Conservation (phyloP, 2,797 vertebrate genomes). For the Rousettus madagascariensis region DNA sequence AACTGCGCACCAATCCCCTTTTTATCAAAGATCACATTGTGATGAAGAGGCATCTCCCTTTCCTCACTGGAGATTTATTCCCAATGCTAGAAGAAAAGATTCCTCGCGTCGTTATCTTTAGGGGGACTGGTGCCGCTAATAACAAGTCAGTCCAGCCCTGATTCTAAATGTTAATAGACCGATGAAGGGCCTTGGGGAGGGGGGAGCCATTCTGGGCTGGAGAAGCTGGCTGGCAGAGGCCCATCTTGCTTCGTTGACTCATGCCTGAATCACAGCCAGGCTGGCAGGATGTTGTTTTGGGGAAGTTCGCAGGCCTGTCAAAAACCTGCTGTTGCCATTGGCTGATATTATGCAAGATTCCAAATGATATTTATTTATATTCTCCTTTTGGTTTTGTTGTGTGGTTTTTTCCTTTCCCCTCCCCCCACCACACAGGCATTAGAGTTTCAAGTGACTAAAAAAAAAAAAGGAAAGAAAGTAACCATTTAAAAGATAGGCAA, state of each 20-base stretch:
- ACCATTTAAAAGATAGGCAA: neutral
- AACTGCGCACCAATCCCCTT: slow-evolving; percentile 24
- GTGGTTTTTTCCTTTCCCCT: neutral
- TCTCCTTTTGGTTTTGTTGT: slow-evolving; percentile 77
- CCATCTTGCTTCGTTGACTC: slow-evolving; percentile 84
- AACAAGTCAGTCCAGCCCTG: slow-evolving; percentile 66
- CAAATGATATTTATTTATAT: slow-evolving; percentile 85
- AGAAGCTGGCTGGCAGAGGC: slow-evolving; percentile 81
- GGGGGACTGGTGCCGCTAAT: slow-evolving; percentile 63
- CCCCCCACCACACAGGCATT: slow-evolving; percentile 53
- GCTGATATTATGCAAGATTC: slow-evolving; percentile 86
- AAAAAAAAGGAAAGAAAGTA: neutral
- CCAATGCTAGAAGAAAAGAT: slow-evolving; percentile 56
- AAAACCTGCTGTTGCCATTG: slow-evolving; percentile 88
- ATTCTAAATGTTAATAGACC: slow-evolving; percentile 84
- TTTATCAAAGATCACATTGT: slow-evolving; percentile 70
- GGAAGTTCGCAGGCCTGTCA: slow-evolving; percentile 86
- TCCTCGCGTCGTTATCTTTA: slow-evolving; percentile 71
- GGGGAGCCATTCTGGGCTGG: slow-evolving; percentile 78
- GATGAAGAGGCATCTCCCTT: slow-evolving; percentile 72
- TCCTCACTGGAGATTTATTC: slow-evolving; percentile 60
- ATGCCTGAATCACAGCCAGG: slow-evolving; percentile 86
- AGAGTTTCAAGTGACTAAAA: slow-evolving; percentile 70
- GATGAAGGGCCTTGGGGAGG: slow-evolving; percentile 58
- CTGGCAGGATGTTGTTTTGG: slow-evolving; percentile 86